Evolutionary conservation across 2,113 vertebrate species (phyloP).

Genomic region (Platysteira castanea): DNA sequence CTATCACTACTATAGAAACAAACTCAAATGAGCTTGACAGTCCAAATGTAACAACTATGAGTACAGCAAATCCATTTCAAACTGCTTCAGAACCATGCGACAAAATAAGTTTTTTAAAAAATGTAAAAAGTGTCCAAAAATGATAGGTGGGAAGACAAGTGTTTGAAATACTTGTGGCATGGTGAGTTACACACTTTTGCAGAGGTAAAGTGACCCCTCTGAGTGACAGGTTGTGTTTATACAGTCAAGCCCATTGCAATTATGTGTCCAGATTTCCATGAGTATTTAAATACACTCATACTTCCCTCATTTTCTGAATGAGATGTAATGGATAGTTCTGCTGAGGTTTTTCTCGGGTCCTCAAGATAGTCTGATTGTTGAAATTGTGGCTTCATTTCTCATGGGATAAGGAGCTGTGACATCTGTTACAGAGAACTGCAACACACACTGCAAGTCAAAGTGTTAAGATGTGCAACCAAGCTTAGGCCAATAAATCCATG

Average conservation of each 20-base stretch:
- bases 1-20: background rate
- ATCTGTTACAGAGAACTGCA: background rate
- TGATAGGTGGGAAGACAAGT: background rate
- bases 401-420: background rate
- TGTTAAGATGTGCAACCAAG: background rate
- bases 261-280: background rate
- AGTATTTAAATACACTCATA: background rate
- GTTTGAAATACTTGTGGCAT: background rate
- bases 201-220: background rate
- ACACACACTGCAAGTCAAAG: background rate
- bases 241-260: background rate
- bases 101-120: background rate
- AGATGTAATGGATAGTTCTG: background rate
- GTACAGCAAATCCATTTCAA: background rate
- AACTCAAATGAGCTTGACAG: background rate
- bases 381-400: background rate
- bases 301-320: background rate
- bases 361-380: background rate
- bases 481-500: background rate
- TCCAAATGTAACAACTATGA: background rate
- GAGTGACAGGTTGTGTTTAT: background rate
- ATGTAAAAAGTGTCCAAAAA: background rate
- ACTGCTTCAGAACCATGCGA: background rate
- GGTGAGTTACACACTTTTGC: background rate
- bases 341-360: background rate